Percentiles rank a stretch among this genome's conserved stretches.
Conservation (phyloP, 2,797 vertebrate genomes). For the Notamacropus eugenii region DNA sequence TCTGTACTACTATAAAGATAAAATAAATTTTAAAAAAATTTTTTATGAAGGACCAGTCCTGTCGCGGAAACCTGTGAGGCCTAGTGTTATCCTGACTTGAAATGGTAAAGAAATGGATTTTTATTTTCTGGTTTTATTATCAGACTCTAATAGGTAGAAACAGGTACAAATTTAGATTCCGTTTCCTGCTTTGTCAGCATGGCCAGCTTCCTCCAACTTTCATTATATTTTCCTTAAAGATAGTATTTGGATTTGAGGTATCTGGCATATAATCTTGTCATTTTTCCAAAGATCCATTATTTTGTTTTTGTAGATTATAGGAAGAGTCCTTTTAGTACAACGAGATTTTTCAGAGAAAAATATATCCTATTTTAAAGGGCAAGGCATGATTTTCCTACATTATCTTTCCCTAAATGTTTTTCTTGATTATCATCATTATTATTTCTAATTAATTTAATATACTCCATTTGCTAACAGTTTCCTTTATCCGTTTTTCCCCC, state of each 20-base stretch:
- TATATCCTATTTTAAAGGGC: constrained; percentile 47
- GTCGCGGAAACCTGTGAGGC: background rate
- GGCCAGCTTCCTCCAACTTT: background rate
- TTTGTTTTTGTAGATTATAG: constrained; percentile 60
- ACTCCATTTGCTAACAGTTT: background rate
- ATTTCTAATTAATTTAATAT: constrained; percentile 45
- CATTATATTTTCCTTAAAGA: background rate
- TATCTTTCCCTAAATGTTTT: constrained; percentile 32
- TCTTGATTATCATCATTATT: constrained; percentile 15
- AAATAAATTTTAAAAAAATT: background rate
- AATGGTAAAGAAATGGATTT: background rate
- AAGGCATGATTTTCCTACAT: constrained; percentile 2
- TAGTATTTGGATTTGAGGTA: constrained; percentile 14
- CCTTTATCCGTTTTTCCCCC: background rate
- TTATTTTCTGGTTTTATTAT: constrained; percentile 24
- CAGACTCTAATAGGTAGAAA: constrained; percentile 12
- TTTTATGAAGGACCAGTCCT: background rate
- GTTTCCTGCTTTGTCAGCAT: background rate
- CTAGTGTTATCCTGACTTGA: background rate
- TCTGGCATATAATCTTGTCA: constrained; percentile 23
- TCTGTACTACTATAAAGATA: background rate
- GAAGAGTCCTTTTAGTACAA: constrained; percentile 64
- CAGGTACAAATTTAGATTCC: background rate
- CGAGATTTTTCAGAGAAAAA: constrained; percentile 65
- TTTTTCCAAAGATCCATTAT: constrained; percentile 51